These are phyloP conservation scores for Aurelia sp. DNA, from an alignment of 30 jellyfish, hydroid and myxozoan genomes.

Conservation along the genomic window DNA sequence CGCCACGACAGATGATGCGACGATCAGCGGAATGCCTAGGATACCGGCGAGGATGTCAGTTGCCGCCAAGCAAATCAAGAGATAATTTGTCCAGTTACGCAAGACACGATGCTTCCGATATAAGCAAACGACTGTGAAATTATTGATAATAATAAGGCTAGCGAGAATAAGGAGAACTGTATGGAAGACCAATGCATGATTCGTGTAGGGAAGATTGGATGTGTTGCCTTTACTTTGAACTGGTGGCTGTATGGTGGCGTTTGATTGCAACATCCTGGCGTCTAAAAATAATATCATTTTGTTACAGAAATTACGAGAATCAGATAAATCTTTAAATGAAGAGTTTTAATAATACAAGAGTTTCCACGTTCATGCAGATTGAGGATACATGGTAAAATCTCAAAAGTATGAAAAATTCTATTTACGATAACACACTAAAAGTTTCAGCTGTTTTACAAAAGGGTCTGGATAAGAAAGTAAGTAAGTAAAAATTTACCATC, in stretches of 20 bases:
- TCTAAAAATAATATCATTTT: constrained; percentile 2
- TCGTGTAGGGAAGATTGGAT: neutral
- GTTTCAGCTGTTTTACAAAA: no score
- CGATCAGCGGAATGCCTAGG: constrained; percentile 48
- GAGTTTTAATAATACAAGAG: neutral
- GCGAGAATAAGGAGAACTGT: constrained; percentile 23
- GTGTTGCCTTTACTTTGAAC: neutral
- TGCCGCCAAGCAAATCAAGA: constrained; percentile 52
- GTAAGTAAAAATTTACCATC: no score
- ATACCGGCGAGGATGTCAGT: constrained; percentile 53
- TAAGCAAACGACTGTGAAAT: constrained; percentile 16
- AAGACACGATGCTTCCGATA: constrained; percentile 27
- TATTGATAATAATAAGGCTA: constrained; percentile 36
- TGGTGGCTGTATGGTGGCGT: constrained; percentile 3
- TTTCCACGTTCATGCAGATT: neutral
- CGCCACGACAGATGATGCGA: constrained; percentile 33
- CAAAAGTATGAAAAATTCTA: neutral
- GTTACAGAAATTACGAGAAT: neutral
- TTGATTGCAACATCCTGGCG: neutral
- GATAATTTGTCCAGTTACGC: constrained; percentile 41
- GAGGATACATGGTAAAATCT: neutral
- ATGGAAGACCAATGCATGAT: constrained; percentile 36
- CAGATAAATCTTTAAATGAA: neutral
- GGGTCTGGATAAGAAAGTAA: no score
- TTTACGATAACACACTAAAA: no score